Percentiles rank a stretch among this genome's conserved stretches.
Evolutionary conservation across 1,140 invertebrate genomes (phyloP).

Genomic region (Ganaspis sp.): DNA sequence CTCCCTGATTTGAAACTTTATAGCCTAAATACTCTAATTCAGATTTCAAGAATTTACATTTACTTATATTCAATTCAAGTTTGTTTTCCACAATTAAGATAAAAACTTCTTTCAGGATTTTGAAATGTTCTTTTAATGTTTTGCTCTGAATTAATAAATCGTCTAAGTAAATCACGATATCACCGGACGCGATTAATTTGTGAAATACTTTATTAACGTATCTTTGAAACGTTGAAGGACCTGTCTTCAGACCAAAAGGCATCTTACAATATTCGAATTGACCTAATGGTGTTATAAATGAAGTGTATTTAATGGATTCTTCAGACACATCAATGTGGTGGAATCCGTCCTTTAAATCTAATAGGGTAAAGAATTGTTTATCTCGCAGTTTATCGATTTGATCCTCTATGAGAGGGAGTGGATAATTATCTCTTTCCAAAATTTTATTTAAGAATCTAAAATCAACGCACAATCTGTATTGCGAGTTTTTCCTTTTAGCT

Average conservation of each 20-base stretch:
- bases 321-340: slow-evolving; percentile 37
- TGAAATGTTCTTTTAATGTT: slow-evolving; percentile 17
- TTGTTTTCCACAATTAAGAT: slow-evolving; percentile 30
- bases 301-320: slow-evolving; percentile 39
- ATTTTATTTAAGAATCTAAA: slow-evolving; percentile 71
- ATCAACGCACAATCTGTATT: slow-evolving; percentile 60
- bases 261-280: slow-evolving; percentile 42
- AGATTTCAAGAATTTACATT: slow-evolving; percentile 42
- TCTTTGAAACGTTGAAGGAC: slow-evolving; percentile 48
- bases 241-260: slow-evolving; percentile 50
- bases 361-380: slow-evolving; percentile 35
- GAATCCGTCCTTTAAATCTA: too few relatives aligned
- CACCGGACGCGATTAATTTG: slow-evolving; percentile 13
- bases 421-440: slow-evolving; percentile 50
- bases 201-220: slow-evolving; percentile 42
- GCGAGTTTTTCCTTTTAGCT: slow-evolving; percentile 54
- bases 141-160: slow-evolving; percentile 40
- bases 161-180: too few relatives aligned
- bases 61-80: slow-evolving; percentile 38
- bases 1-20: slow-evolving; percentile 28
- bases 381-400: slow-evolving; percentile 44
- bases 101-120: slow-evolving; percentile 27
- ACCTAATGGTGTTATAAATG: too few relatives aligned
- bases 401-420: too few relatives aligned
- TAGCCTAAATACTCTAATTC: slow-evolving; percentile 42